These are phyloP conservation scores for Drosophila parabipectinata DNA, from an alignment of 1,140 invertebrate genomes.

Conservation along the genomic window DNA sequence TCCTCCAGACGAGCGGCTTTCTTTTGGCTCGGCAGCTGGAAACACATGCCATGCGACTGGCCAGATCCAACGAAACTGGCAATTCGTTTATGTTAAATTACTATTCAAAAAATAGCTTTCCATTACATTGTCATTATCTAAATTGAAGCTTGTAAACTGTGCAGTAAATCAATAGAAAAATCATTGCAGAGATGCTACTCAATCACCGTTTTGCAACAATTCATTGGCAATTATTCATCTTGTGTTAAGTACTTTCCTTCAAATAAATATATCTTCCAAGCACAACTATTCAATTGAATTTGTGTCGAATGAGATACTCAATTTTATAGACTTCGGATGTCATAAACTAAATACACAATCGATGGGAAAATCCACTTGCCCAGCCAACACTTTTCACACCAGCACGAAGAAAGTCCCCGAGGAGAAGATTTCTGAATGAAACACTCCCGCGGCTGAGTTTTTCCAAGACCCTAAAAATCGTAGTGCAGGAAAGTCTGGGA, in stretches of 20 bases:
- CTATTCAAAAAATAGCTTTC: neutral
- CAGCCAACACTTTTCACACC: constrained; percentile 33
- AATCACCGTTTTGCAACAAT: neutral
- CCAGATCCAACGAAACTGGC: neutral
- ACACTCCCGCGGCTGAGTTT: constrained; percentile 53
- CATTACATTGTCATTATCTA: neutral
- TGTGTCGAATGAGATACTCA: no score
- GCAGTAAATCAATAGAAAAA: neutral
- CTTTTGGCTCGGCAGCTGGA: neutral
- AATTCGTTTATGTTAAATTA: neutral
- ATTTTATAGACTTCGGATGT: no score
- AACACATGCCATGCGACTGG: constrained; percentile 13
- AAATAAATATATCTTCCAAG: no score
- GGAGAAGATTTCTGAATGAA: constrained; percentile 43
- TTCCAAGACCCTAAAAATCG: constrained; percentile 34
- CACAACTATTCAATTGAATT: no score
- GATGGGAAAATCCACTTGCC: constrained; percentile 36
- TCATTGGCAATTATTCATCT: no score
- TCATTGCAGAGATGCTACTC: neutral
- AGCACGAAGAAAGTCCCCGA: neutral
- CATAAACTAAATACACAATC: neutral
- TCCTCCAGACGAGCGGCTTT: constrained; percentile 13
- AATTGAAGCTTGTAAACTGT: neutral
- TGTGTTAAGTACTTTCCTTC: neutral
- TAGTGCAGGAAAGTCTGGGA: constrained; percentile 25